These are phyloP conservation scores for Sphecodes monilicornis DNA, from an alignment of 2,888 invertebrate genomes.

Conservation along the genomic window DNA sequence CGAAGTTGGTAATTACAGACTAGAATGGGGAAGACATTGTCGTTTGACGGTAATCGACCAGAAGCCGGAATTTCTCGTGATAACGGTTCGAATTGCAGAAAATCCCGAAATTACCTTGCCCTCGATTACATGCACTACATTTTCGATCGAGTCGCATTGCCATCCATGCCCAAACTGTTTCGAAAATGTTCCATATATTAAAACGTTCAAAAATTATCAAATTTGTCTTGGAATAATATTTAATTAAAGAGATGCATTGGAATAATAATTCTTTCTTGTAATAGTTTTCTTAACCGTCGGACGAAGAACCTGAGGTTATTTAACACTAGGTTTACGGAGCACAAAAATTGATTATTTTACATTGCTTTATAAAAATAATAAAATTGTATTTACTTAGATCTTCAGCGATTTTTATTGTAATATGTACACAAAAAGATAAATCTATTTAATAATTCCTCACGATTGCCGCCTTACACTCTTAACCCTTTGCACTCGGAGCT, in stretches of 20 bases:
- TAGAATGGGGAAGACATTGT: conserved; percentile 20
- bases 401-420: too few relatives aligned
- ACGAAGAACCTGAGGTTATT: too few relatives aligned
- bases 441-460: too few relatives aligned
- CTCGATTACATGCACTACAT: background rate
- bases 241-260: background rate
- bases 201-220: background rate
- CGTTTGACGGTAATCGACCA: conserved; percentile 20
- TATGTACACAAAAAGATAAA: too few relatives aligned
- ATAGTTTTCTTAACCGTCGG: too few relatives aligned
- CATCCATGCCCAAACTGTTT: background rate
- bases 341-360: too few relatives aligned
- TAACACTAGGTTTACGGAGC: too few relatives aligned
- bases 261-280: background rate
- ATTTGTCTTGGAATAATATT: background rate
- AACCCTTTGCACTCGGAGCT: too few relatives aligned
- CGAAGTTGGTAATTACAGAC: conserved; percentile 5
- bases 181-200: background rate
- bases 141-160: background rate
- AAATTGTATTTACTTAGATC: too few relatives aligned
- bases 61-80: conserved; percentile 14
- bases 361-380: too few relatives aligned
- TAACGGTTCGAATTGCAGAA: conserved; percentile 6
- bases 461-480: too few relatives aligned
- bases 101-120: conserved; percentile 5